Base-by-base conservation (phyloP, 2,797 vertebrate species). In the Phataginus tetradactyla region DNA sequence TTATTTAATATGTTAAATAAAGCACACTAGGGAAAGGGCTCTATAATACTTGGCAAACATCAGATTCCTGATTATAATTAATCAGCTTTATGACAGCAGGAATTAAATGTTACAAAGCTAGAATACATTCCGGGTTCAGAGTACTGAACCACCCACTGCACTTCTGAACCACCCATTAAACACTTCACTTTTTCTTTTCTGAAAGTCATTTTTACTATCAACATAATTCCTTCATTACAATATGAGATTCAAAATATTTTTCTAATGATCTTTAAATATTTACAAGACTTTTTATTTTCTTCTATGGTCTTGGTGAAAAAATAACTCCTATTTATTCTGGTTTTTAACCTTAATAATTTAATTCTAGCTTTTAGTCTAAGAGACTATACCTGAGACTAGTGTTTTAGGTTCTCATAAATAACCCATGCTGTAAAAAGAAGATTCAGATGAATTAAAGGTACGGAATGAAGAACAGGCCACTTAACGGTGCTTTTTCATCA, bases 1-100 rank as follows among this genome's bases (percentile, higher is more conserved):
- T 55, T 72, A 86, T 39, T 79, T 89, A 92, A 86, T 68, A 34
- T 69, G 9, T 80, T 90, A 95, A 87, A 72, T 71, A 85, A 81
- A 95, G 12, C 45, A 71, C 18, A 77, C 4, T 57, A 10, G 7
- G 12, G 27, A 83, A 92, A 86, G 1, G 3, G 5, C 5, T 23
- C 4, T 84, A 15, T 49, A 64, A 84, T 86, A 79, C 8, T 78
- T 75, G n/a, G 32, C 2, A 89, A 96, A 89, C 14, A 83, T 53
- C 59, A 91, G 49, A 71, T 94, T 96, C 5, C 27, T 95, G 71
- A 85, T 71, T 80, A 90, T 2, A 88, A n/a, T 66, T 39, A 84
- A 86, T 63, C 15, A 69, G 37, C 23, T 83, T 86, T 79, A 64
- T 71, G 66, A 61, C 18, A 64, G 29, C 45, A 32, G 29, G 32